A percentile compares a stretch with the other conserved stretches of the same genome.
Conservation (phyloP, 1,140 invertebrate species). For the Leptoteleia sp. region DNA sequence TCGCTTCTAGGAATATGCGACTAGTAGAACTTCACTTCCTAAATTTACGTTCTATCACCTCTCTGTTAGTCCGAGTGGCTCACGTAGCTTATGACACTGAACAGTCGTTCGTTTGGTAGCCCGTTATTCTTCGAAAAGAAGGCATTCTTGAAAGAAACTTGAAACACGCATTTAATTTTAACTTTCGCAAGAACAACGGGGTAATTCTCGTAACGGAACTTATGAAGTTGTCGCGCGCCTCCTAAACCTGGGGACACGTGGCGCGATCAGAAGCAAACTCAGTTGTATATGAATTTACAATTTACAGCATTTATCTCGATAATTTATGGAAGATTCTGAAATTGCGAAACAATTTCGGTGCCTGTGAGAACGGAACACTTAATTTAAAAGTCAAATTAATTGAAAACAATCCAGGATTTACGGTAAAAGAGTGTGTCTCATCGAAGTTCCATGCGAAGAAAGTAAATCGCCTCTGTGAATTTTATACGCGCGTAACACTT, state of each 20-base stretch:
- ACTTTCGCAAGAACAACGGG: constrained; percentile 25
- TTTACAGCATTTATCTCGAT: constrained; percentile 11
- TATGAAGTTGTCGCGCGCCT: constrained; percentile 31
- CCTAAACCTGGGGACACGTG: constrained; percentile 14
- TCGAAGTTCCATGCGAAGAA: constrained; percentile 6
- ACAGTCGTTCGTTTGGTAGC: constrained; percentile 20
- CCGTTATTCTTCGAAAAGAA: constrained; percentile 43
- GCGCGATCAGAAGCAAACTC: constrained; percentile 10
- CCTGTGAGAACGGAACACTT: neutral
- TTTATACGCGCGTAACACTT: constrained; percentile 21
- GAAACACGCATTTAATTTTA: constrained; percentile 1
- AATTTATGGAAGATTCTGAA: constrained; percentile 25
- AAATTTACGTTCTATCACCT: constrained; percentile 1
- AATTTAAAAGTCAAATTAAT: neutral
- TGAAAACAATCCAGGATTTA: constrained; percentile 5
- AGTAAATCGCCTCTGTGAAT: constrained; percentile 14
- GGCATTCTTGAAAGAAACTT: neutral
- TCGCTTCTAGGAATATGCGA: constrained; percentile 21
- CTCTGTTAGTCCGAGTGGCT: constrained; percentile 4
- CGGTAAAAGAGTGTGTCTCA: neutral
- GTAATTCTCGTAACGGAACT: constrained; percentile 19
- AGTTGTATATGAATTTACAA: constrained; percentile 34
- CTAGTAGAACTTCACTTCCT: constrained; percentile 23
- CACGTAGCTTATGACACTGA: constrained; percentile 51
- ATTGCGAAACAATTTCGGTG: constrained; percentile 12